Evolutionary conservation across 2,113 vertebrate genomes (phyloP), one percentile per base, ranked within the genome.

Genomic region (Donacobius atricapilla): DNA sequence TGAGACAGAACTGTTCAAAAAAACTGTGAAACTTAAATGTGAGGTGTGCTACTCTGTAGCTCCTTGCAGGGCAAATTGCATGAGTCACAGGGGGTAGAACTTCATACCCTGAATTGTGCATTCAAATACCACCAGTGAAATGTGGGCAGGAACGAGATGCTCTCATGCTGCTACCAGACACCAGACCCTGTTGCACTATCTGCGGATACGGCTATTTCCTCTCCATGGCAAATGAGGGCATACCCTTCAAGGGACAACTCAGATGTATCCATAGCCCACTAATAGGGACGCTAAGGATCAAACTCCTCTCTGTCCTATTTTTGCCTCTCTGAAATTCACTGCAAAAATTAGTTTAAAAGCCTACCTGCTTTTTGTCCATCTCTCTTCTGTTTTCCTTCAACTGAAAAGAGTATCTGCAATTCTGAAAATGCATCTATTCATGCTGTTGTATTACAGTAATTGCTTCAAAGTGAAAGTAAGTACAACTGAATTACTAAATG

Each of bases 141-240:
- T 7, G 20, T 20, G 24, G 22, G 39, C n/a, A 87, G 57, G 18
- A 25, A 20, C 45, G 12, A 31, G 25, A 35, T 17, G 13, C 1
- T 7, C 4, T 45, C 0, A 0, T 11, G 10, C 28, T 80, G 15
- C 44, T n/a, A 63, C 3, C 11, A 51, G 42, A 21, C 21, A 63
- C 11, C 35, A 56, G 40, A 39, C 4, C 27, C 27, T 9, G 25
- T 13, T 51, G 25, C 14, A 3, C 6, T 35, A 5, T n/a, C 27
- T 91, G 53, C 27, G 83, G 61, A 65, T 37, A 37, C 9, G 23
- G 1, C 40, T 9, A 10, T 28, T 18, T 57, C 37, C 48, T 54
- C 13, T 51, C 16, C 10, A 5, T 5, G 19, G 47, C 47, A 33
- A 10, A n/a, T 19, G 27, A 33, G 33, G 35, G 42, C 9, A 27